These are phyloP conservation scores for Leguminivora glycinivorella DNA, from an alignment of 1,140 invertebrate genomes.

Conservation along the genomic window DNA sequence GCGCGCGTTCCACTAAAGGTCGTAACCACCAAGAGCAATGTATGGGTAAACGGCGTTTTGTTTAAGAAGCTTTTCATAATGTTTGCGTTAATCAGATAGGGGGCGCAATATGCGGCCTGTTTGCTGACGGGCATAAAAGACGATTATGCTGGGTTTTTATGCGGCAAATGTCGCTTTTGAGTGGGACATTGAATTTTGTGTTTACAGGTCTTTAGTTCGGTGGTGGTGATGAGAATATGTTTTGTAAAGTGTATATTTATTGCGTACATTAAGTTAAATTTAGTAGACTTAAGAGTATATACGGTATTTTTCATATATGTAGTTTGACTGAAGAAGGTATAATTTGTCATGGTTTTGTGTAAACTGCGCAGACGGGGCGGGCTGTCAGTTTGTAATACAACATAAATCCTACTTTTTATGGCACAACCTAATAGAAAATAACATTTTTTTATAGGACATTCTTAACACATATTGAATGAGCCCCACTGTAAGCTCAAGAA, in stretches of 20 bases:
- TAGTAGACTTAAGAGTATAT: too few relatives aligned
- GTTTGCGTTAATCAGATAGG: slow-evolving; percentile 66
- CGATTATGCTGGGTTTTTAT: slow-evolving; percentile 40
- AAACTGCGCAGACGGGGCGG: too few relatives aligned
- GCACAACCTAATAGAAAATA: too few relatives aligned
- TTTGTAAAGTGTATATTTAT: neutral
- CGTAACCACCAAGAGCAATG: neutral
- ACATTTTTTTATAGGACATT: too few relatives aligned
- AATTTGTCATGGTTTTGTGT: too few relatives aligned
- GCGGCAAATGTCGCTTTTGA: slow-evolving; percentile 45
- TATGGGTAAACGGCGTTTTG: neutral
- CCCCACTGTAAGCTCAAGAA: too few relatives aligned
- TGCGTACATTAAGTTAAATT: too few relatives aligned
- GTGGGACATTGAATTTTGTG: neutral
- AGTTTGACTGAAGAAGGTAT: too few relatives aligned
- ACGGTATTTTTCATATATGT: too few relatives aligned
- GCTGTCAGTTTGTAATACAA: too few relatives aligned
- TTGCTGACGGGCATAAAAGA: slow-evolving; percentile 44
- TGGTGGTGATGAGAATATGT: neutral
- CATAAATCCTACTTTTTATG: too few relatives aligned
- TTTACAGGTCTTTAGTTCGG: neutral
- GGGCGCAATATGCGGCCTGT: slow-evolving; percentile 65
- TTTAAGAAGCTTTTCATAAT: slow-evolving; percentile 42
- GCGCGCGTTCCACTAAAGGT: neutral
- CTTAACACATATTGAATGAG: too few relatives aligned